Conservation (phyloP, 2,113 vertebrate species). For the Saccopteryx leptura region DNA sequence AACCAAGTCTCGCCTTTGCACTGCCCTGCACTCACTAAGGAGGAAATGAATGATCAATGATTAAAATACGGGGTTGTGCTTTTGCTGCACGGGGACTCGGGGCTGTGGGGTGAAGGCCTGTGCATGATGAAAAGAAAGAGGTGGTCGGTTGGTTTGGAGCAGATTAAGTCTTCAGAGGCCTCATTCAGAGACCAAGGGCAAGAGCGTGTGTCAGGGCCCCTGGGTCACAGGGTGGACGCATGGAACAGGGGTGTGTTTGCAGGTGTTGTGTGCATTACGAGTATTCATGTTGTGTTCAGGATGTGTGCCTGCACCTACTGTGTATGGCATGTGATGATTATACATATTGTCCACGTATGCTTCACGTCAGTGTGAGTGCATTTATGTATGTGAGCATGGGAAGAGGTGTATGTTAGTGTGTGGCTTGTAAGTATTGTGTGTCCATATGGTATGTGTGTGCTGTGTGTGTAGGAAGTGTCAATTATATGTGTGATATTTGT, state of each 20-base stretch:
- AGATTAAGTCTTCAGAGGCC: not conserved
- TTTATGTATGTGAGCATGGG: not conserved
- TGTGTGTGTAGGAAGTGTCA: not conserved
- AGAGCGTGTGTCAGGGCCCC: not conserved
- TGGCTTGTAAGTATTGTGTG: not conserved
- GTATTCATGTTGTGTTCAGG: not conserved
- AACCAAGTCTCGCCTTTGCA: not conserved
- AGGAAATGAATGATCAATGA: not conserved
- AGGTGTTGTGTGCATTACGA: not conserved
- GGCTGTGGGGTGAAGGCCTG: not conserved
- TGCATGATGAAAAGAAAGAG: not conserved
- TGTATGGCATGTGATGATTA: not conserved
- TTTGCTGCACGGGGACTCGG: rapidly evolving
- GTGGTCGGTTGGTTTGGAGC: not conserved
- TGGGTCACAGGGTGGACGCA: not conserved
- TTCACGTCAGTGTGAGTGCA: rapidly evolving
- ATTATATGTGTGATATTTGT: not conserved
- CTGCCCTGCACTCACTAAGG: not conserved
- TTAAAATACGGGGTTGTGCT: not conserved
- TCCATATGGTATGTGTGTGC: not conserved
- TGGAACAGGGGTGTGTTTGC: not conserved
- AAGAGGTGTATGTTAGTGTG: not conserved
- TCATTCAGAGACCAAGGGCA: not conserved
- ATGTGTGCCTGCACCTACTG: rapidly evolving
- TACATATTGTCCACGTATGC: not conserved